These are phyloP conservation scores for Catharus fuscescens DNA, from an alignment of 2,113 vertebrate species.

Conservation along the genomic window DNA sequence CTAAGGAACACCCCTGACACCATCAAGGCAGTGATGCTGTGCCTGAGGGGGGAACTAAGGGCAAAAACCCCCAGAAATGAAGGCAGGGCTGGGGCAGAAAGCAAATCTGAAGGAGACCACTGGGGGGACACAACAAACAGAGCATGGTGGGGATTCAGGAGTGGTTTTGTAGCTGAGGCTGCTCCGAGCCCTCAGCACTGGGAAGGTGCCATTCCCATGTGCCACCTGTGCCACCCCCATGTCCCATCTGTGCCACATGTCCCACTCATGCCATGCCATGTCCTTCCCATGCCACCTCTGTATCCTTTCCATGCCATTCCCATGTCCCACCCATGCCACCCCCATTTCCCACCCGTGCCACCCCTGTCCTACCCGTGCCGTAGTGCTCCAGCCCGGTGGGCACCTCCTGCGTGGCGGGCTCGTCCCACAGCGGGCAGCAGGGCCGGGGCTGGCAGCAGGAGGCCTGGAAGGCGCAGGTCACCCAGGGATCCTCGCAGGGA, in stretches of 20 bases:
- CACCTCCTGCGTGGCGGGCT: constrained; percentile 90
- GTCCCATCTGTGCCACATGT: constrained; percentile 77
- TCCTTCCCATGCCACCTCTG: constrained; percentile 76
- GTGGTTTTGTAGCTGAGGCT: accelerated
- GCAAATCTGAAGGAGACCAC: not conserved
- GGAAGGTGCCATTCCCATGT: not conserved
- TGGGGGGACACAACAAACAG: no score
- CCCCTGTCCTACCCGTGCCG: no score
- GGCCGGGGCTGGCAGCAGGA: constrained; percentile 80
- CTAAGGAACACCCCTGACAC: not conserved
- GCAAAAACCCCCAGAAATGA: not conserved
- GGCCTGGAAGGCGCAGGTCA: constrained; percentile 79
- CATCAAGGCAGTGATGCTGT: not conserved
- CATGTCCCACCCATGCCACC: constrained; percentile 77
- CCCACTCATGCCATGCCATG: no score
- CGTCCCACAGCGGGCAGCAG: constrained; percentile 80
- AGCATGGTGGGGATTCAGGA: accelerated
- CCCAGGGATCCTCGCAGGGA: constrained; percentile 78
- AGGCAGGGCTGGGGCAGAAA: not conserved
- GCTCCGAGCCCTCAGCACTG: accelerated
- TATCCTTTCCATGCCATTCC: no score
- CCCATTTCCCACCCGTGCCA: constrained; percentile 75
- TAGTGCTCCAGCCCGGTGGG: constrained; percentile 87
- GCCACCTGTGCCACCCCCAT: constrained; percentile 75
- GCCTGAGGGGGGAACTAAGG: not conserved